Base-by-base conservation (phyloP, 1,140 invertebrate genomes). In the Dendroctonus ponderosae region DNA sequence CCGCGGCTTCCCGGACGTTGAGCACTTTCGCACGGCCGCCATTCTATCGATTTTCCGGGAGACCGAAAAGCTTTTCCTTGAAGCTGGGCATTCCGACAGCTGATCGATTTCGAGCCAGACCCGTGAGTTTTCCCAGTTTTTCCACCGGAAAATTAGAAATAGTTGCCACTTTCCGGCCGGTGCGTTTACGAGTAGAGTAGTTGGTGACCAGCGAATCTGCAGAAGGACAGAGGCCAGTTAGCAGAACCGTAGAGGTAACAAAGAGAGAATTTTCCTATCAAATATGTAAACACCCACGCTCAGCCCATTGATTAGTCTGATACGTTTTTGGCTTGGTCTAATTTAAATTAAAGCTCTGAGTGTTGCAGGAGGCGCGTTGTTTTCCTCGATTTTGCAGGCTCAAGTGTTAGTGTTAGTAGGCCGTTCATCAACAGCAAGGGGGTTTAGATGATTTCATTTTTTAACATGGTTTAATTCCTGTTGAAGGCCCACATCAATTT, bases 41-140 rank as follows among this genome's bases (percentile, higher is more conserved):
- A 46, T 54, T 46, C 43, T 65, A 65, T 65, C 62, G 62, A 65
- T 65, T 65, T 65, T 65, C 62, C 62, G 39, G 46, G 44, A 12
- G 15, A 57, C 26, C 51, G 62, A 14, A 7, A 57, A 39, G 51
- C 62, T 48, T 56, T 57, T 57, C 62, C 52, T 51, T 62, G 59
- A 62, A 50, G 49, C 59, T 62, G 42, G 15, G 50, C 39, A 15
- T 61, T 50, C 40, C 38, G 40, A 49, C 62, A 65, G 62, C 62
- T 65, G 62, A 65, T 65, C 62, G 62, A 65, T 65, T 65, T 65
- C 62, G 41, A 49, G 62, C 40, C n/a, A 65, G 50, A 65, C 62
- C 53, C 51, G 52, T 14, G 43, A 57, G 52, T 65, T 56, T 43
- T 65, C 43, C 52, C 62, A 43, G 52, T 56, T 56, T 56, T 37